phyloP scores from a whole-genome alignment of 2,888 invertebrate species.

The Phorcus lineatus region DNA sequence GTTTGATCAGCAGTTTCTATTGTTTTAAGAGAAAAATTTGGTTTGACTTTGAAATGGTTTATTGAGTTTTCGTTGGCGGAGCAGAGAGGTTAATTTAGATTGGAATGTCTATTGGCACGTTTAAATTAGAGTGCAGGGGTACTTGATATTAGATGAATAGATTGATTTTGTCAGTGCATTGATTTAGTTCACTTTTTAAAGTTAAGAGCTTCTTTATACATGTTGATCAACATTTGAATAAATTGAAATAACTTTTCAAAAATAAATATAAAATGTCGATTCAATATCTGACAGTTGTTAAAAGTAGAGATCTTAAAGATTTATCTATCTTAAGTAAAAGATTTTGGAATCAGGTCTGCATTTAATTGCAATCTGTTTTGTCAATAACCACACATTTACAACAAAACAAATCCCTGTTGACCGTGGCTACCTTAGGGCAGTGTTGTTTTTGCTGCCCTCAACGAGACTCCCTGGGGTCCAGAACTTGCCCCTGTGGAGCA shows the following conservation, averaged over 20 bases:
- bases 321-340: too few relatives aligned
- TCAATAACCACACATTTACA: neutral
- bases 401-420: constrained; percentile 11
- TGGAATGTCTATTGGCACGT: neutral
- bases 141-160: too few relatives aligned
- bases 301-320: too few relatives aligned
- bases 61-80: constrained; percentile 6
- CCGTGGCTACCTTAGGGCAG: neutral
- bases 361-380: constrained; percentile 10
- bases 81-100: constrained; percentile 1
- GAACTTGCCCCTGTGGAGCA: neutral
- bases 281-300: too few relatives aligned
- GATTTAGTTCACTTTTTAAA: too few relatives aligned
- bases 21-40: neutral
- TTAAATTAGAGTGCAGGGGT: neutral
- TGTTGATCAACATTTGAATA: too few relatives aligned
- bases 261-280: too few relatives aligned
- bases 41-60: neutral
- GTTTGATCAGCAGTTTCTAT: neutral
- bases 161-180: too few relatives aligned
- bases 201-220: too few relatives aligned
- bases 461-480: neutral
- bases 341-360: too few relatives aligned
- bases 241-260: too few relatives aligned
- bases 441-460: constrained; percentile 7